Evolutionary conservation across 2,797 vertebrate genomes (phyloP).

Genomic region (Enteromius unitaeniatus): DNA sequence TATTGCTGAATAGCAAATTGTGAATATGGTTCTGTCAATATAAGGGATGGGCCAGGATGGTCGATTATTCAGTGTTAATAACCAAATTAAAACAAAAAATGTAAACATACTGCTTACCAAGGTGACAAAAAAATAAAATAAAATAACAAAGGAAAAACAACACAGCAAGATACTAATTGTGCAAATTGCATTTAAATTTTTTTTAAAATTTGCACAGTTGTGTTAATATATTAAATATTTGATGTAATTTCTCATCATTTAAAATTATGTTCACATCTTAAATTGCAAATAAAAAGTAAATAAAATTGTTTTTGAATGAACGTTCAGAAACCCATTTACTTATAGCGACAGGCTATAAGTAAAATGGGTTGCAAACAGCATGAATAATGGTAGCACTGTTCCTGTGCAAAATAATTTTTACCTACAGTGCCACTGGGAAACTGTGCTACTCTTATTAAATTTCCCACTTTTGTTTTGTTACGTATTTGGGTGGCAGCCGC

Average conservation of each 20-base stretch:
- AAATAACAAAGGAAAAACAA: neutral
- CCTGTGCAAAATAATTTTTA: neutral
- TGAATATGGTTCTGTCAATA: constrained; percentile 7
- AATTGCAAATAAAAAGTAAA: neutral
- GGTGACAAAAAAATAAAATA: neutral
- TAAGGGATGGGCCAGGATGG: constrained; percentile 15
- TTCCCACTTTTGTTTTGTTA: constrained; percentile 80
- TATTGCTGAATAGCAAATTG: neutral
- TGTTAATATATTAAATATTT: neutral
- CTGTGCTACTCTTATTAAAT: constrained; percentile 75
- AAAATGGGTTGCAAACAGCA: neutral
- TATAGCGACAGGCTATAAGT: neutral
- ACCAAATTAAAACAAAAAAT: neutral
- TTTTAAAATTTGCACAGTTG: too few relatives aligned
- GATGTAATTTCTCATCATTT: neutral
- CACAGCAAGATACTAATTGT: neutral
- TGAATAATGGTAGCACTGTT: constrained; percentile 17
- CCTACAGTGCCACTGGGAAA: constrained; percentile 18
- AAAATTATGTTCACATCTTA: neutral
- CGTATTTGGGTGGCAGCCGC: constrained; percentile 89
- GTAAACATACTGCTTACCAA: neutral
- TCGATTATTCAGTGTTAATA: neutral
- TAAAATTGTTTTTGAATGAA: too few relatives aligned
- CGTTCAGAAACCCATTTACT: too few relatives aligned
- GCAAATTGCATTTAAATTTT: neutral